Conservation (phyloP, 2,113 vertebrate species). For the Seriola quinqueradiata region DNA sequence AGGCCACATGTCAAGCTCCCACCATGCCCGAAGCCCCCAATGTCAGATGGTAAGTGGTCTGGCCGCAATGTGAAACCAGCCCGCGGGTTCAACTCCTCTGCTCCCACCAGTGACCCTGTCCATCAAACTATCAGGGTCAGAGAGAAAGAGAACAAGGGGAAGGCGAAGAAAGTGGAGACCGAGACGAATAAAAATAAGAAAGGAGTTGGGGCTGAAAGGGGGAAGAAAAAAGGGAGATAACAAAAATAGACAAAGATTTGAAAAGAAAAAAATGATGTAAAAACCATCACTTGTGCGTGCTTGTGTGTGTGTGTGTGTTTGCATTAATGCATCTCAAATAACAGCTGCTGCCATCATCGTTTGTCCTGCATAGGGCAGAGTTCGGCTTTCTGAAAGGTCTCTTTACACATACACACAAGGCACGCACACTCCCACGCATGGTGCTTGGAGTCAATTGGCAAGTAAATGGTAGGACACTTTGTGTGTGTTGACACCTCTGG, state of each 20-base stretch:
- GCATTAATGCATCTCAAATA: conserved; percentile 42
- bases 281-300: neutral
- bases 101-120: conserved; percentile 60
- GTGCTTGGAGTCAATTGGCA: conserved; percentile 58
- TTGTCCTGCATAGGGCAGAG: conserved; percentile 36
- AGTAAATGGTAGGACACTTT: conserved; percentile 64
- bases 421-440: conserved; percentile 19
- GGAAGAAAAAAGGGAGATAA: neutral
- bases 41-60: conserved; percentile 70
- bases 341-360: conserved; percentile 27
- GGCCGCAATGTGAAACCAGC: conserved; percentile 45
- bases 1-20: conserved; percentile 38
- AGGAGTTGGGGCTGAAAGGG: neutral
- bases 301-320: conserved; percentile 46
- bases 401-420: conserved; percentile 10
- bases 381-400: conserved; percentile 48
- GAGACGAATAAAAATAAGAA: too few species aligned
- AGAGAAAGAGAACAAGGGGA: neutral
- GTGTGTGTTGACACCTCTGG: conserved; percentile 69
- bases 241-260: neutral
- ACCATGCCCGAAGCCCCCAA: conserved; percentile 20
- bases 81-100: conserved; percentile 42
- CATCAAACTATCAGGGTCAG: conserved; percentile 52
- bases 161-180: neutral
- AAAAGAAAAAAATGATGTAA: neutral